These are phyloP conservation scores for Spicauda simplicius DNA, from an alignment of 2,888 invertebrate genomes.

Conservation along the genomic window DNA sequence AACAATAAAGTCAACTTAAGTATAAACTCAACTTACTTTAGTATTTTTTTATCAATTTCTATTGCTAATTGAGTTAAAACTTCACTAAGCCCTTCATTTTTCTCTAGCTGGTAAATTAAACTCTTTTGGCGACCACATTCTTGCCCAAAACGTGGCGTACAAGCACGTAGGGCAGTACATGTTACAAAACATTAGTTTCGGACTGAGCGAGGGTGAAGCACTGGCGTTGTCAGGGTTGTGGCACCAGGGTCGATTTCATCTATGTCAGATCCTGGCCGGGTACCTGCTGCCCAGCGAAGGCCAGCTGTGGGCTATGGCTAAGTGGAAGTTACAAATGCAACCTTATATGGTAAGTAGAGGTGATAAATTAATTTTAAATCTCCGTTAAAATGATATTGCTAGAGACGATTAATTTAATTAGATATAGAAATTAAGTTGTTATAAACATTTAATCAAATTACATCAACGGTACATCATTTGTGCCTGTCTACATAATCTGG, in stretches of 20 bases:
- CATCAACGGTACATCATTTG: no score
- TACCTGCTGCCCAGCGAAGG: slow-evolving; percentile 57
- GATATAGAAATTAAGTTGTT: no score
- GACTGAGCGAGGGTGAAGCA: slow-evolving; percentile 64
- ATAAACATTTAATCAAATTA: no score
- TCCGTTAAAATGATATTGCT: no score
- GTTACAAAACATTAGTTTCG: slow-evolving; percentile 57
- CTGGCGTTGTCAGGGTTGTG: slow-evolving; percentile 65
- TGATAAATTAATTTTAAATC: not conserved
- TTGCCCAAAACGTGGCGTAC: slow-evolving; percentile 54
- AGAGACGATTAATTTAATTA: no score
- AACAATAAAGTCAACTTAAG: no score
- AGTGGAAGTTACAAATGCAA: slow-evolving; percentile 52
- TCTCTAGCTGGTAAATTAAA: slow-evolving; percentile 43
- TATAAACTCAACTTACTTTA: no score
- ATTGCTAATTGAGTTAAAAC: not conserved
- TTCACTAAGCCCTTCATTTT: not conserved
- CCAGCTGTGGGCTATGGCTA: slow-evolving; percentile 58
- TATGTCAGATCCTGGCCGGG: slow-evolving; percentile 62
- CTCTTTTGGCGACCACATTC: slow-evolving; percentile 64
- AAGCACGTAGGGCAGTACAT: slow-evolving; percentile 47
- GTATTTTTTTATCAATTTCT: no score
- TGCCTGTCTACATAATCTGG: no score
- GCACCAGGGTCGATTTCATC: slow-evolving; percentile 56
- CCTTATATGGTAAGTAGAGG: slow-evolving; percentile 55